A percentile compares a stretch with the other conserved stretches of the same genome.
Conservation (phyloP, 2,113 vertebrate species). For the Tichodroma muraria region DNA sequence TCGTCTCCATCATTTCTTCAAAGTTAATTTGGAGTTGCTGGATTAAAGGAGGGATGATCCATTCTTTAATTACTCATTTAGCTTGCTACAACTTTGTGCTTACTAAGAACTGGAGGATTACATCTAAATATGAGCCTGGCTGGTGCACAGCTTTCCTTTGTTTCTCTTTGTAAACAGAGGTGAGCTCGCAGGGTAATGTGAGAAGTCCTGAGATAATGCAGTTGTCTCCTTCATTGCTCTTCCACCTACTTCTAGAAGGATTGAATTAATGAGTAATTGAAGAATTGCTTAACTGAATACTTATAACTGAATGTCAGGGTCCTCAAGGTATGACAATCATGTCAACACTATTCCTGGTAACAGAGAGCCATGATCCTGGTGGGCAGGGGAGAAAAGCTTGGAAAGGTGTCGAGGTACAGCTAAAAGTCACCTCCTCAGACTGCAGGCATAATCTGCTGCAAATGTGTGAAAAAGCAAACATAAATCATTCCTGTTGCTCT, state of each 20-base stretch:
- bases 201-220: background rate
- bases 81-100: background rate
- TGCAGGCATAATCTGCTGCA: background rate
- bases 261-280: background rate
- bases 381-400: background rate
- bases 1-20: background rate
- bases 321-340: background rate
- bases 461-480: background rate
- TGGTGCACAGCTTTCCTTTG: background rate
- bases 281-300: background rate
- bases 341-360: background rate
- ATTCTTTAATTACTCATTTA: background rate
- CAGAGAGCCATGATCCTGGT: background rate
- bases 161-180: background rate
- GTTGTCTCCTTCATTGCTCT: background rate
- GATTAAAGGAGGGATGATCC: background rate
- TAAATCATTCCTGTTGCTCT: conserved; percentile 14
- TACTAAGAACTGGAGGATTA: background rate
- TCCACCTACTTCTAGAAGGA: background rate
- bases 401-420: background rate
- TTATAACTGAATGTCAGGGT: background rate
- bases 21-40: background rate
- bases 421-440: background rate
- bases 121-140: background rate
- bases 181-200: background rate